These are phyloP conservation scores for Apogon talboti DNA, from an alignment of 2,797 vertebrate species.

Conservation along the genomic window DNA sequence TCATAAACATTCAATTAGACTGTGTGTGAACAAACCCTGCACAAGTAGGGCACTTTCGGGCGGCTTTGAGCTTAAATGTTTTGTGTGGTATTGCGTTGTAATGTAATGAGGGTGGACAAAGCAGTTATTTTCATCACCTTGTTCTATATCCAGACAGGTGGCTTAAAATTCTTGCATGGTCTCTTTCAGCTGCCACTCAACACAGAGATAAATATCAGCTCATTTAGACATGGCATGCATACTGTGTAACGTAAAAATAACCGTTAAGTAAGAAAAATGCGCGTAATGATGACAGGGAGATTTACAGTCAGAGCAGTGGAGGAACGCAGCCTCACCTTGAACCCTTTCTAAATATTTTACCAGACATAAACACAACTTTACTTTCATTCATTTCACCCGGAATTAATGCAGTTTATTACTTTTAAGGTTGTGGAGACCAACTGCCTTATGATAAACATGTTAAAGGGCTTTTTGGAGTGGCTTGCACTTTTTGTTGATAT, in stretches of 20 bases:
- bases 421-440: background rate
- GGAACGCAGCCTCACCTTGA: constrained; percentile 15
- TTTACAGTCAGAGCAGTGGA: background rate
- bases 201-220: constrained; percentile 42
- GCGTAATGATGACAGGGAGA: constrained; percentile 21
- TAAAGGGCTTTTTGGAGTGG: background rate
- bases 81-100: constrained; percentile 49
- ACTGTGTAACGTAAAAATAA: constrained; percentile 31
- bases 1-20: background rate
- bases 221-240: constrained; percentile 24
- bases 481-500: constrained; percentile 19
- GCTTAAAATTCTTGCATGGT: constrained; percentile 18
- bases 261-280: constrained; percentile 32
- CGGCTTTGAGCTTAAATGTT: constrained; percentile 10
- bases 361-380: background rate
- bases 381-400: background rate
- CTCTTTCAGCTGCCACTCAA: constrained; percentile 21
- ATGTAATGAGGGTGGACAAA: constrained; percentile 58
- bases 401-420: background rate
- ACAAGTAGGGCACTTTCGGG: background rate
- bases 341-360: background rate
- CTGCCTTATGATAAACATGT: background rate
- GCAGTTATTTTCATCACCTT: constrained; percentile 48
- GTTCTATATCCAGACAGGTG: constrained; percentile 48
- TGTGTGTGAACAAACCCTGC: constrained; percentile 3